These are phyloP conservation scores for Phyllotis vaccarum DNA, from an alignment of 2,797 vertebrate species.

Conservation along the genomic window DNA sequence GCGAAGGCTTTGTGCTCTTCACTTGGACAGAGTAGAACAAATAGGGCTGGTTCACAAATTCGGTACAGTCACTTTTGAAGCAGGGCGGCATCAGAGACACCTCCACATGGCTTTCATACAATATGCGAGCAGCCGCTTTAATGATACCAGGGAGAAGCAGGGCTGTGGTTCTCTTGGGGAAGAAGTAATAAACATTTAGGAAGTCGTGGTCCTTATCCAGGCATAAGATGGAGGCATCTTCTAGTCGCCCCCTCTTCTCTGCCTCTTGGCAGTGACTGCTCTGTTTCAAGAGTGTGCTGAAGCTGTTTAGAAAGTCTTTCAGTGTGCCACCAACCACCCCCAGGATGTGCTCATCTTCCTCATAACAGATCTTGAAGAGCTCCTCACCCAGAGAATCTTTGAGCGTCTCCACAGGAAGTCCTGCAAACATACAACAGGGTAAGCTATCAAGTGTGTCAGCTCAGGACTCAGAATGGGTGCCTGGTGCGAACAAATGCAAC, in stretches of 20 bases:
- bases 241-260: conserved; percentile 86
- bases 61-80: conserved; percentile 91
- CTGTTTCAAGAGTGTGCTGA: conserved; percentile 97
- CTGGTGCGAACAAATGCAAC: background rate
- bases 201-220: conserved; percentile 96
- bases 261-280: conserved; percentile 90
- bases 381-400: conserved; percentile 94
- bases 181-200: conserved; percentile 97
- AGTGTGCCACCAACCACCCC: conserved; percentile 97
- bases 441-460: background rate
- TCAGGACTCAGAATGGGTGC: background rate
- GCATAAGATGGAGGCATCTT: conserved; percentile 96
- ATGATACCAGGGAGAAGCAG: conserved; percentile 96
- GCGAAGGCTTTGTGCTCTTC: conserved; percentile 92
- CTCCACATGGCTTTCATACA: conserved; percentile 94
- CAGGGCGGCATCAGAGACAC: conserved; percentile 88
- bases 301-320: conserved; percentile 98
- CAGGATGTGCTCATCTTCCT: conserved; percentile 96
- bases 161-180: conserved; percentile 93
- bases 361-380: conserved; percentile 96
- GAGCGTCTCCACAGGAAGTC: conserved; percentile 90
- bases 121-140: conserved; percentile 94
- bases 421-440: conserved; percentile 85
- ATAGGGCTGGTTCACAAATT: conserved; percentile 95
- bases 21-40: conserved; percentile 94